Evolutionary conservation across 2,797 vertebrate genomes (phyloP).

Genomic region (Rhinichthys osculus): DNA sequence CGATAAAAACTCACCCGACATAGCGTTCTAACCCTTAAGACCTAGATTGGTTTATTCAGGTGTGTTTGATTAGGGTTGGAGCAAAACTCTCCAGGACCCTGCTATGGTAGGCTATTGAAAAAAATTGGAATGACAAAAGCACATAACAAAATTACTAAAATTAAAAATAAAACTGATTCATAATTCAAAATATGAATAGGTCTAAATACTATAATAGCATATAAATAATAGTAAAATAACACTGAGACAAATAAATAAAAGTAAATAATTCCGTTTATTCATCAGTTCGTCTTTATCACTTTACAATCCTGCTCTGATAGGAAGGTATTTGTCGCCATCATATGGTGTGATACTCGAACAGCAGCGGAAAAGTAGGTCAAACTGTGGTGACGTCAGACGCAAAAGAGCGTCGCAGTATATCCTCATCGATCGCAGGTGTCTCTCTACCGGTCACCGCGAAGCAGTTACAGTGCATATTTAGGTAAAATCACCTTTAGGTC

Average conservation of each 20-base stretch:
- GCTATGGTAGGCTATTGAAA: neutral
- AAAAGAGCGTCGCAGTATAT: slow-evolving; percentile 27
- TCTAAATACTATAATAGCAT: neutral
- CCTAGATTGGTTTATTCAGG: no score
- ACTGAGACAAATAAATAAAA: neutral
- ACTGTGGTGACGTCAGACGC: slow-evolving; percentile 37
- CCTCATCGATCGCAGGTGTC: slow-evolving; percentile 28
- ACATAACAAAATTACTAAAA: neutral
- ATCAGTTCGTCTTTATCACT: neutral
- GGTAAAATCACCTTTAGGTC: slow-evolving; percentile 18
- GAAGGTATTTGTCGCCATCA: slow-evolving; percentile 23
- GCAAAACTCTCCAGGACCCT: no score
- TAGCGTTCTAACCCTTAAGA: no score
- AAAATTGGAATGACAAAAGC: neutral
- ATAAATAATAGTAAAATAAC: neutral
- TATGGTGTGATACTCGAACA: neutral
- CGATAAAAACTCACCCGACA: no score
- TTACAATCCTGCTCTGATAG: neutral
- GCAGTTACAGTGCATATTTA: slow-evolving; percentile 12
- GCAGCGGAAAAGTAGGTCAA: neutral
- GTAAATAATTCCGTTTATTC: neutral
- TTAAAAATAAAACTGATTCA: neutral
- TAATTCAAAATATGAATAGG: no score
- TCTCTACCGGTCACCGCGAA: neutral
- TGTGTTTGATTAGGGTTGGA: no score